Conservation (phyloP, 2,797 vertebrate genomes). For the Coendou prehensilis region DNA sequence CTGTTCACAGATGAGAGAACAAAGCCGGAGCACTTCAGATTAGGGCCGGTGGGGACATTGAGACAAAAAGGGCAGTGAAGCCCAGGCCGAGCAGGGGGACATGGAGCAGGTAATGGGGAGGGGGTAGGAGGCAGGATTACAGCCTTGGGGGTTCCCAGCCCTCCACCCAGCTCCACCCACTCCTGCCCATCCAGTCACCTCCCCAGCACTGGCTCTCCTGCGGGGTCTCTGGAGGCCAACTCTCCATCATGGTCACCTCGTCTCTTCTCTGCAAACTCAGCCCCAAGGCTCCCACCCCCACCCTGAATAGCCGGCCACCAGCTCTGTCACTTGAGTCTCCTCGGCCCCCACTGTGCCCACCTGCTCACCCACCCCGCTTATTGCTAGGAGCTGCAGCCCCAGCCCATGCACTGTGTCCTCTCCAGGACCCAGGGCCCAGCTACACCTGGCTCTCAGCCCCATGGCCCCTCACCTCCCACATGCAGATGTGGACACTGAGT, state of each 20-base stretch:
- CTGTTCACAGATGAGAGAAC: neutral
- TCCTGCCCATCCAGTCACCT: neutral
- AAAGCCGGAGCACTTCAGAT: neutral
- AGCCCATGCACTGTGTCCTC: too few species aligned
- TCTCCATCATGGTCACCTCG: too few species aligned
- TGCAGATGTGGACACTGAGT: neutral
- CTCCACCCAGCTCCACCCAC: neutral
- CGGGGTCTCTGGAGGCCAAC: neutral
- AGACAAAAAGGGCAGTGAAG: neutral
- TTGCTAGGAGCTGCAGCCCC: too few species aligned
- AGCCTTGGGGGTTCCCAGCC: neutral
- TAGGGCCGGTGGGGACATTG: too few species aligned
- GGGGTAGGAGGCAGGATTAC: too few species aligned
- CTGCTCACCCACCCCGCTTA: neutral
- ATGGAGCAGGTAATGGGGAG: accelerated
- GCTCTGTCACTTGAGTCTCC: too few species aligned
- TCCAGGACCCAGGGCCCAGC: neutral
- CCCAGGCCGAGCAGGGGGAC: neutral
- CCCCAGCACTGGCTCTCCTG: neutral
- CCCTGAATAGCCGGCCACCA: too few species aligned
- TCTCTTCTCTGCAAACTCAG: neutral
- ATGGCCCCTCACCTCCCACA: neutral
- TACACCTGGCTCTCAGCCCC: neutral
- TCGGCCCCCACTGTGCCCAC: neutral
- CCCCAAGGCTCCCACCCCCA: neutral